These are phyloP conservation scores for Acridotheres tristis DNA, from an alignment of 2,797 vertebrate genomes.

Conservation along the genomic window DNA sequence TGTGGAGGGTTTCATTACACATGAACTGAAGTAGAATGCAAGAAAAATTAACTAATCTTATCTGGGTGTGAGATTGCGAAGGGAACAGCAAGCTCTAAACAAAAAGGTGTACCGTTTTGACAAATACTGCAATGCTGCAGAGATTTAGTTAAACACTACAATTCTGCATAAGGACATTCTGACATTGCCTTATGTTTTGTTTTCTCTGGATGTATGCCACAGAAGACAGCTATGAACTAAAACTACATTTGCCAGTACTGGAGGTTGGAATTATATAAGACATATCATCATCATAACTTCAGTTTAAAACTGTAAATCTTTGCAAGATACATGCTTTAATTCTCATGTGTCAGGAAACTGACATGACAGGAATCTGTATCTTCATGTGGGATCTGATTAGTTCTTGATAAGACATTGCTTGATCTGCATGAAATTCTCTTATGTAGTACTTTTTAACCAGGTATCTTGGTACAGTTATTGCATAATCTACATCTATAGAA, in stretches of 20 bases:
- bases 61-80: not conserved
- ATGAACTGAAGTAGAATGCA: not conserved
- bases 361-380: not conserved
- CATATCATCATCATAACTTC: not conserved
- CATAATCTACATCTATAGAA: not conserved
- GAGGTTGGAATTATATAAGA: not conserved
- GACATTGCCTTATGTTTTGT: not conserved
- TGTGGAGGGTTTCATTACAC: not conserved
- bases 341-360: not conserved
- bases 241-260: not conserved
- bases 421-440: not conserved
- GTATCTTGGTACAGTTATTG: not conserved
- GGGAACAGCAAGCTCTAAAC: not conserved
- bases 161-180: slow-evolving; percentile 1
- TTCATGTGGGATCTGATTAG: not conserved
- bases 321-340: not conserved
- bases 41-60: not conserved
- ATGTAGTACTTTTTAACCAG: not conserved
- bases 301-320: not conserved
- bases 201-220: slow-evolving; percentile 1
- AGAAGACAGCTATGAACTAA: not conserved
- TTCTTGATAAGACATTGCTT: not conserved
- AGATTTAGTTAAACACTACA: not conserved
- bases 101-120: not conserved
- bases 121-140: not conserved